phyloP scores from a whole-genome alignment of 2,113 vertebrate genomes.

The Tenrec ecaudatus region DNA sequence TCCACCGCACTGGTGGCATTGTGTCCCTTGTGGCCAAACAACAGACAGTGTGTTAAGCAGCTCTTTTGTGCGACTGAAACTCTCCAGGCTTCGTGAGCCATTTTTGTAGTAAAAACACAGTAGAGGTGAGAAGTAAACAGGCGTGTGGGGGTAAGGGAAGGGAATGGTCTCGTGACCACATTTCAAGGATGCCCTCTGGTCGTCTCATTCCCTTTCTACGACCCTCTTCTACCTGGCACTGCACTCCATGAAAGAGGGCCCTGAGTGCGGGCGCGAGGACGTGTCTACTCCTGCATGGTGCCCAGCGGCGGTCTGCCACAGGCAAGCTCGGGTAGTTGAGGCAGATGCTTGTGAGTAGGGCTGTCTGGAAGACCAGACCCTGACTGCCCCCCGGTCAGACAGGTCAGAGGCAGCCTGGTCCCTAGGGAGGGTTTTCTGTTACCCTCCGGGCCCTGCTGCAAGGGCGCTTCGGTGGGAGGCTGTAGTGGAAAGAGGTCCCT shows the following conservation, averaged over 20 bases:
- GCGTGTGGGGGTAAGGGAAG: too few species aligned
- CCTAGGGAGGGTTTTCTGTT: background rate
- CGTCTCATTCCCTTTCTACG: background rate
- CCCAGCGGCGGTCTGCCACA: background rate
- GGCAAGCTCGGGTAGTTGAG: background rate
- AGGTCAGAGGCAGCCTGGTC: background rate
- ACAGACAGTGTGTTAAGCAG: too few species aligned
- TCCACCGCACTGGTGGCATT: too few species aligned
- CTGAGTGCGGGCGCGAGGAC: too few species aligned
- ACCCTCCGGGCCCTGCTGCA: background rate
- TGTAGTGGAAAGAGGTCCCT: background rate
- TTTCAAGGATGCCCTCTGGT: background rate
- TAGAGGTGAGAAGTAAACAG: too few species aligned
- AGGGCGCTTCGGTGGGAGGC: background rate
- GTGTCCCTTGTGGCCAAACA: too few species aligned
- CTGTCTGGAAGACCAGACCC: background rate
- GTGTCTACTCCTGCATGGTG: too few species aligned
- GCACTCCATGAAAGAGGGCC: background rate
- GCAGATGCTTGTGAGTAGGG: background rate
- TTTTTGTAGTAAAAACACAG: too few species aligned
- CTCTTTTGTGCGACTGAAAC: too few species aligned
- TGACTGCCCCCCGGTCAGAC: background rate
- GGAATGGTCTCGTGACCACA: background rate
- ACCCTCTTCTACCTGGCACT: background rate
- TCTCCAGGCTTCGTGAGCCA: too few species aligned